These are phyloP conservation scores for Nephotettix cincticeps DNA, from an alignment of 1,140 invertebrate species.

Conservation along the genomic window DNA sequence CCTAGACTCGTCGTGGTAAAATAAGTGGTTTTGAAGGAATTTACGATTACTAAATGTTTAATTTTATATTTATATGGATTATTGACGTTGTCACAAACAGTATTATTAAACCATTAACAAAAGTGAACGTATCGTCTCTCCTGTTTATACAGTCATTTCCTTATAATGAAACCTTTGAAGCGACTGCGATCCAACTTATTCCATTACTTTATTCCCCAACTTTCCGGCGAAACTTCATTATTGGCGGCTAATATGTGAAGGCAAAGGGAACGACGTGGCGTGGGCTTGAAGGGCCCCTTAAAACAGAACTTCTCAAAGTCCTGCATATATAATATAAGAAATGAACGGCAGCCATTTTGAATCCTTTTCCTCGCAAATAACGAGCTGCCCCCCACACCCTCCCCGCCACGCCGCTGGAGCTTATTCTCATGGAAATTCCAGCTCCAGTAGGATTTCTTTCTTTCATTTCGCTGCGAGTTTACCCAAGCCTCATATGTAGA, in stretches of 20 bases:
- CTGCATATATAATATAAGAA: conserved; percentile 27
- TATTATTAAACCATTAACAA: too few species aligned
- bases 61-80: too few species aligned
- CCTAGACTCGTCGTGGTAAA: too few species aligned
- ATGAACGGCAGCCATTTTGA: conserved; percentile 26
- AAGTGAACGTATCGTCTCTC: too few species aligned
- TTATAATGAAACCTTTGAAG: too few species aligned
- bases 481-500: conserved; percentile 26
- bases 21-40: too few species aligned
- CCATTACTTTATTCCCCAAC: neutral
- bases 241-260: neutral
- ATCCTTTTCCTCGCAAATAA: conserved; percentile 26
- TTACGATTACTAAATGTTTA: too few species aligned
- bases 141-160: too few species aligned
- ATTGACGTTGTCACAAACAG: too few species aligned
- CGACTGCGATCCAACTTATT: neutral
- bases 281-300: conserved; percentile 2
- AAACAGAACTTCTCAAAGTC: conserved; percentile 3
- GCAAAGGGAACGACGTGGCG: neutral
- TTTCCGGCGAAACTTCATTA: conserved; percentile 2
- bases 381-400: conserved; percentile 11
- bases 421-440: conserved; percentile 28
- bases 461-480: conserved; percentile 26
- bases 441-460: conserved; percentile 27
- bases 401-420: neutral